Conservation (phyloP, 2,888 invertebrate genomes). For the Cantharis rustica region DNA sequence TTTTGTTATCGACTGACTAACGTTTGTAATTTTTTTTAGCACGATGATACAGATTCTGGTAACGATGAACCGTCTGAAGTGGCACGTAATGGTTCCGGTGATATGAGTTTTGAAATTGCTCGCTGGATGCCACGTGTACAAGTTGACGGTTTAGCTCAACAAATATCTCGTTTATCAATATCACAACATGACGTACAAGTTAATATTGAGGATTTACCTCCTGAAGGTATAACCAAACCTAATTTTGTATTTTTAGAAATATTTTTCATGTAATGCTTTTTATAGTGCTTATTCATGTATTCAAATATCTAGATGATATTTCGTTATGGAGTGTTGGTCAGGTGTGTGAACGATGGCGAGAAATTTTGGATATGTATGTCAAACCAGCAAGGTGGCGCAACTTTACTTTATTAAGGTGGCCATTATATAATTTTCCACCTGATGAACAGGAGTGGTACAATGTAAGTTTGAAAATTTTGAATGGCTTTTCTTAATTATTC, state of each 20-base stretch:
- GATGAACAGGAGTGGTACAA: slow-evolving; percentile 75
- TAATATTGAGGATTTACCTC: slow-evolving; percentile 45
- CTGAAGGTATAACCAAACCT: slow-evolving; percentile 40
- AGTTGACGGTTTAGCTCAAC: slow-evolving; percentile 36
- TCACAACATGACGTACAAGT: slow-evolving; percentile 35
- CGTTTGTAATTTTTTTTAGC: slow-evolving; percentile 58
- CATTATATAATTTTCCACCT: slow-evolving; percentile 72
- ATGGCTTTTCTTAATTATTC: background rate
- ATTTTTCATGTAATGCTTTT: slow-evolving; percentile 34
- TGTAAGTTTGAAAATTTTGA: slow-evolving; percentile 52
- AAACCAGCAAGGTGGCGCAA: slow-evolving; percentile 81
- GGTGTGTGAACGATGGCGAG: slow-evolving; percentile 85
- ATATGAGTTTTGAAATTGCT: slow-evolving; percentile 12
- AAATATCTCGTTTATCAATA: slow-evolving; percentile 36
- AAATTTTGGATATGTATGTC: slow-evolving; percentile 74
- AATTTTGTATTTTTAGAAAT: background rate
- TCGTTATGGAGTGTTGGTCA: slow-evolving; percentile 88
- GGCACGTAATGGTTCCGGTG: slow-evolving; percentile 40
- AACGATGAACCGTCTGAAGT: slow-evolving; percentile 89
- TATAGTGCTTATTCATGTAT: slow-evolving; percentile 82
- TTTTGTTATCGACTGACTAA: background rate
- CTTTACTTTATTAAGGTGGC: slow-evolving; percentile 81
- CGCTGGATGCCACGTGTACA: slow-evolving; percentile 29
- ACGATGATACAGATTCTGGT: slow-evolving; percentile 81
- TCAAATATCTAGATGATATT: slow-evolving; percentile 88